Conservation (phyloP, 2,113 vertebrate genomes). For the Megaptera novaeangliae region DNA sequence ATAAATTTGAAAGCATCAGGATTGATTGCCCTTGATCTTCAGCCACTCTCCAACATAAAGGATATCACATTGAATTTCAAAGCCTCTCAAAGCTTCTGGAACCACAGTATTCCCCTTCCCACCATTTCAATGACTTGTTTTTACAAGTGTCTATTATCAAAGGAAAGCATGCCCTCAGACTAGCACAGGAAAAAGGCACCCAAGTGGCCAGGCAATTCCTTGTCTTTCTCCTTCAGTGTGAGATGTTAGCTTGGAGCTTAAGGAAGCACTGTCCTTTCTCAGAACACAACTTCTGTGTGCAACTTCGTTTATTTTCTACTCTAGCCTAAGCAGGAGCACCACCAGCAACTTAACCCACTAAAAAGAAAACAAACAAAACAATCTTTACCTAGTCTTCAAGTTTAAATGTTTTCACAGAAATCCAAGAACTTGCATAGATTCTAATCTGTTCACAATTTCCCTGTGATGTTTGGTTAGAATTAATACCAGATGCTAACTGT, state of each 20-base stretch:
- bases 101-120: conserved; percentile 36
- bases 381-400: conserved; percentile 6
- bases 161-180: conserved; percentile 66
- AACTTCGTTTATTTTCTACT: conserved; percentile 41
- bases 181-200: conserved; percentile 47
- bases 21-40: conserved; percentile 63
- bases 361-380: not conserved
- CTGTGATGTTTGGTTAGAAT: not conserved
- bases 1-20: conserved; percentile 53
- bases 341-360: not conserved
- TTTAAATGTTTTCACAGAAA: not conserved
- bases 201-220: conserved; percentile 44
- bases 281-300: conserved; percentile 49
- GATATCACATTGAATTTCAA: not conserved
- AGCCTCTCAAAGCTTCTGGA: conserved; percentile 40
- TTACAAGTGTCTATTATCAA: conserved; percentile 73
- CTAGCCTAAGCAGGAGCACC: conserved; percentile 27
- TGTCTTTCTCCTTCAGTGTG: conserved; percentile 57
- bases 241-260: conserved; percentile 44
- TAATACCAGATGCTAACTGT: conserved; percentile 9
- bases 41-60: conserved; percentile 59
- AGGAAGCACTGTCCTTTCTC: conserved; percentile 27
- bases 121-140: conserved; percentile 66
- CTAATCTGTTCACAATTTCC: not conserved
- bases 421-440: not conserved